Evolutionary conservation across 1,140 invertebrate species (phyloP).

Genomic region (Steinernema feltiae): DNA sequence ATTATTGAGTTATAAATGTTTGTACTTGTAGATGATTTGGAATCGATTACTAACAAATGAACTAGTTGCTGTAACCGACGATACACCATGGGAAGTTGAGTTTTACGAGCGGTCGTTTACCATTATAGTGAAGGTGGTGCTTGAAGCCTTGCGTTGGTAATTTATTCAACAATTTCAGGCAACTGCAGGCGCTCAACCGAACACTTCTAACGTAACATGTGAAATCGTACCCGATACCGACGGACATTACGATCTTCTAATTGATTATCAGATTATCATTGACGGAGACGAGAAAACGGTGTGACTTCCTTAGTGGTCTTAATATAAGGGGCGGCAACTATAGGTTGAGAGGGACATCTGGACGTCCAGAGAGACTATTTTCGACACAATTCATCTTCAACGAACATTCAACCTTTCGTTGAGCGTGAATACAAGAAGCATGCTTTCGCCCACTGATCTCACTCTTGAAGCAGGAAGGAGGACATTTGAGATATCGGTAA

Average conservation of each 20-base stretch:
- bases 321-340: neutral
- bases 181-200: no score
- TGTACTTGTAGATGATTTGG: neutral
- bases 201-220: neutral
- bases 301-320: neutral
- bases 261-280: neutral
- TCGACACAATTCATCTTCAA: neutral
- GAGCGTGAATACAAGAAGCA: neutral
- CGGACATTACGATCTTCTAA: neutral
- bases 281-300: neutral
- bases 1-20: no score
- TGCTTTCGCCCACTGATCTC: neutral
- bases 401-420: neutral
- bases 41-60: conserved; percentile 17
- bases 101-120: neutral
- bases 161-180: no score
- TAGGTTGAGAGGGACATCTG: neutral
- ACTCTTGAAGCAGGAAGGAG: neutral
- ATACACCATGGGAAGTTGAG: conserved; percentile 27
- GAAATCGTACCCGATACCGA: neutral
- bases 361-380: neutral
- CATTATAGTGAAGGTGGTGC: neutral
- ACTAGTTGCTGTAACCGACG: conserved; percentile 20
- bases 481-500: neutral
- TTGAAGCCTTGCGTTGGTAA: no score